Conservation (phyloP, 2,797 vertebrate genomes). For the Catamblyrhynchus diadema region DNA sequence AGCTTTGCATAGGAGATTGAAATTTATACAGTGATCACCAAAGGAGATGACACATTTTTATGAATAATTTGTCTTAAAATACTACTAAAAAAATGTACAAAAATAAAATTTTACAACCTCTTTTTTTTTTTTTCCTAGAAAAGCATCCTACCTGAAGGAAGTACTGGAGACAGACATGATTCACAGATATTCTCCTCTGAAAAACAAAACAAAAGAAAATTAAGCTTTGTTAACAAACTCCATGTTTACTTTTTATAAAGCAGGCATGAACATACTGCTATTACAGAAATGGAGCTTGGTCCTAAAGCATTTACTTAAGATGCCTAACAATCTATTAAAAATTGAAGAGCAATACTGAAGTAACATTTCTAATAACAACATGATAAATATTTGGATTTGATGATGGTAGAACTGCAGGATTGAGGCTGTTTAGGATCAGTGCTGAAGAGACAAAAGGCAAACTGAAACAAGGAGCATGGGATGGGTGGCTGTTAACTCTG, state of each 20-base stretch:
- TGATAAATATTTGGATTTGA: background rate
- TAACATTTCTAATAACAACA: background rate
- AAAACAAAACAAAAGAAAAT: slow-evolving; percentile 29
- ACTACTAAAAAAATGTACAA: background rate
- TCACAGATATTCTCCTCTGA: slow-evolving; percentile 97
- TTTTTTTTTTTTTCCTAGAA: background rate
- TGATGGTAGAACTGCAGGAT: background rate
- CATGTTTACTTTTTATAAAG: background rate
- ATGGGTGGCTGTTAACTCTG: background rate
- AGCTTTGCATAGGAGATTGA: background rate
- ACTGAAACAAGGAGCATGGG: background rate
- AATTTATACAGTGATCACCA: background rate
- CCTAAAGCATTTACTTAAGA: background rate
- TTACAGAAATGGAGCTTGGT: background rate
- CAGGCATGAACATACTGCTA: background rate
- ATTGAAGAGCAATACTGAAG: background rate
- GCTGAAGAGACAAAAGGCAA: background rate
- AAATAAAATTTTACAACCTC: background rate
- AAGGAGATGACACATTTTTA: background rate
- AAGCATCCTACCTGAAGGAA: slow-evolving; percentile 87
- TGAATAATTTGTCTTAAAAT: background rate
- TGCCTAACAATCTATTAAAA: background rate
- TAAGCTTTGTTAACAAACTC: background rate
- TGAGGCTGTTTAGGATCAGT: background rate
- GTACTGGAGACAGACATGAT: slow-evolving; percentile 88